Conservation (phyloP, 23 tunicate genomes). For the Styela clava region DNA sequence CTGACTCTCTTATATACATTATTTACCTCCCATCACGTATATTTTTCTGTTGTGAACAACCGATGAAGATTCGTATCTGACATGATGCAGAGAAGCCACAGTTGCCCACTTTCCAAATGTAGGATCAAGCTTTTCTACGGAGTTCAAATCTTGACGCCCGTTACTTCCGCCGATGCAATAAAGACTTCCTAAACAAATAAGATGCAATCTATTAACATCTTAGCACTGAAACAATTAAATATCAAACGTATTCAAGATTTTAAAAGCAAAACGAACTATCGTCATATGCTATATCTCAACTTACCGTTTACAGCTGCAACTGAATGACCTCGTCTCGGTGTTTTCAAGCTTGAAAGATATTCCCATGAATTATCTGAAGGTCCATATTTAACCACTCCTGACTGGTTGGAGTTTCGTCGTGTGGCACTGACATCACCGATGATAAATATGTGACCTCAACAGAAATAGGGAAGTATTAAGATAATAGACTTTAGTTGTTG, state of each 20-base stretch:
- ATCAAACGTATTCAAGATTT: no score
- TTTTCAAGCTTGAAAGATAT: not conserved
- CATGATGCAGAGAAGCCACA: not conserved
- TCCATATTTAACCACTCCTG: not conserved
- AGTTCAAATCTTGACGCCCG: slow-evolving; percentile 5
- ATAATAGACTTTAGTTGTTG: no score
- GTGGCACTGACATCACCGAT: slow-evolving; percentile 13
- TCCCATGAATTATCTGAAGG: not conserved
- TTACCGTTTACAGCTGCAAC: no score
- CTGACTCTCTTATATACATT: no score
- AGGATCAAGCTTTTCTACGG: slow-evolving; percentile 5
- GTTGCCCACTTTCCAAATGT: not conserved
- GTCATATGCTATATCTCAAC: no score
- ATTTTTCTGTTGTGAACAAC: not conserved
- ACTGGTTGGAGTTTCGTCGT: not conserved
- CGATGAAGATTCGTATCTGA: not conserved
- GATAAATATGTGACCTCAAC: not conserved
- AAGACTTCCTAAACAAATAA: slow-evolving; percentile 6
- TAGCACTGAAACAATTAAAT: not conserved
- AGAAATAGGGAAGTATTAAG: no score
- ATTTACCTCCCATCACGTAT: slow-evolving; percentile 14
- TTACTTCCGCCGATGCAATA: slow-evolving; percentile 15
- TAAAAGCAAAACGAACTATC: no score
- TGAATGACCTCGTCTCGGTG: no score
- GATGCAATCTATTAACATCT: not conserved